A percentile compares a stretch with the other conserved stretches of the same genome.
These are phyloP conservation scores for Pempheris klunzingeri DNA, from an alignment of 2,797 vertebrate species.

Conservation along the genomic window DNA sequence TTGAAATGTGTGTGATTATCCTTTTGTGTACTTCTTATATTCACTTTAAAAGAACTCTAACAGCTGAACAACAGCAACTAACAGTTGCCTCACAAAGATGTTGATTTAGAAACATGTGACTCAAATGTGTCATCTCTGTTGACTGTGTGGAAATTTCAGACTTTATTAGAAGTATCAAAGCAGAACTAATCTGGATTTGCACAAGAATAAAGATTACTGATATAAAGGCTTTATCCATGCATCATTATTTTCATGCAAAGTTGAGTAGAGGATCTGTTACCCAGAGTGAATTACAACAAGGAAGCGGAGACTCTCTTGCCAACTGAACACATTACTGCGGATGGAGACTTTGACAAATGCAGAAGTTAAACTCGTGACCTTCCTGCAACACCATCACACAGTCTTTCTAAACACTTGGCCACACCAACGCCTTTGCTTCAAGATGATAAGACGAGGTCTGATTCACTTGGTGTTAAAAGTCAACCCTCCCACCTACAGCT, in stretches of 20 bases:
- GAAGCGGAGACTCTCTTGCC: slow-evolving; percentile 21
- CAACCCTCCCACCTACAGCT: neutral
- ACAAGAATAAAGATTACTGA: slow-evolving; percentile 15
- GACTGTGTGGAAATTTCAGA: too few relatives aligned
- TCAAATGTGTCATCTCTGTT: slow-evolving; percentile 3
- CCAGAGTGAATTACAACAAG: slow-evolving; percentile 17
- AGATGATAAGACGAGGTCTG: slow-evolving; percentile 20
- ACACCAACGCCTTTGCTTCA: slow-evolving; percentile 5
- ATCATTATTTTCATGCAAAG: slow-evolving; percentile 35
- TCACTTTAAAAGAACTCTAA: neutral
- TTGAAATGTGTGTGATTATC: neutral
- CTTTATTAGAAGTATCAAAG: slow-evolving; percentile 5
- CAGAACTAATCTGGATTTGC: slow-evolving; percentile 19
- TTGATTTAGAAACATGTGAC: neutral
- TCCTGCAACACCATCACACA: slow-evolving; percentile 20
- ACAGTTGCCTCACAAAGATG: neutral
- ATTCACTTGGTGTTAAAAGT: slow-evolving; percentile 35
- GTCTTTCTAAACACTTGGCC: slow-evolving; percentile 10
- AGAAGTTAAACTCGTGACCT: slow-evolving; percentile 50
- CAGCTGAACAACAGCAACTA: neutral
- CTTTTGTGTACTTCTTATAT: neutral
- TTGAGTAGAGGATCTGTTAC: slow-evolving; percentile 3
- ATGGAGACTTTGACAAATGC: slow-evolving; percentile 34
- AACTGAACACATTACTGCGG: slow-evolving; percentile 24
- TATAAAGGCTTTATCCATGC: slow-evolving; percentile 4